phyloP scores from a whole-genome alignment of 1,140 invertebrate genomes.

The Bombus waltoni region DNA sequence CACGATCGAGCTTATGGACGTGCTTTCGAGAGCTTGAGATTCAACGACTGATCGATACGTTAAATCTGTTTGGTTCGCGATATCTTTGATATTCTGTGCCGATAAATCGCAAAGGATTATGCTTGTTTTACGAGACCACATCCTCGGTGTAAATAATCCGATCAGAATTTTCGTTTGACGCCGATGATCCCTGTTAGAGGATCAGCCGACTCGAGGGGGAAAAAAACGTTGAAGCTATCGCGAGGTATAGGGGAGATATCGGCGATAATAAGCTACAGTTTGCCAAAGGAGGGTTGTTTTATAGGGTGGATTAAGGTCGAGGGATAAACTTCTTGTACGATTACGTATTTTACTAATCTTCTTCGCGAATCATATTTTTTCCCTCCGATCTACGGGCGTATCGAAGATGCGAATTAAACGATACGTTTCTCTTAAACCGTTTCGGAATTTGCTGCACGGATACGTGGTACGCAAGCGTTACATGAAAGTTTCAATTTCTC shows the following conservation, averaged over 20 bases:
- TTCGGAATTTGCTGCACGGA: too few species aligned
- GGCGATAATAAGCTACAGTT: neutral
- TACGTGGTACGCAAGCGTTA: too few species aligned
- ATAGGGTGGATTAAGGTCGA: neutral
- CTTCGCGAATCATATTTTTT: neutral
- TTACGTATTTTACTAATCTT: neutral
- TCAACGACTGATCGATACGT: neutral
- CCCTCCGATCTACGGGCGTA: neutral
- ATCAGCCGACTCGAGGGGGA: neutral
- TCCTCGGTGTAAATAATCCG: neutral
- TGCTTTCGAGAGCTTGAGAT: neutral
- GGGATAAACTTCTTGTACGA: neutral
- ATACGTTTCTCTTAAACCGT: too few species aligned
- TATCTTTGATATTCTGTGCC: neutral
- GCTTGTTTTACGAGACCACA: neutral
- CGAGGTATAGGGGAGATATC: neutral
- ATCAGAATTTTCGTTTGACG: constrained; percentile 1
- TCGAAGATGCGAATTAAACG: neutral
- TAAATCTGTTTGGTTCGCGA: neutral
- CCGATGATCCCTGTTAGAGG: neutral
- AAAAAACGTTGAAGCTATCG: neutral
- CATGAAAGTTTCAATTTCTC: too few species aligned
- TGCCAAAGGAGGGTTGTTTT: neutral
- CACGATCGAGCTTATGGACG: neutral
- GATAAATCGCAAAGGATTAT: neutral